Base-by-base conservation (phyloP, 2,113 vertebrate genomes). In the Coturnix japonica region DNA sequence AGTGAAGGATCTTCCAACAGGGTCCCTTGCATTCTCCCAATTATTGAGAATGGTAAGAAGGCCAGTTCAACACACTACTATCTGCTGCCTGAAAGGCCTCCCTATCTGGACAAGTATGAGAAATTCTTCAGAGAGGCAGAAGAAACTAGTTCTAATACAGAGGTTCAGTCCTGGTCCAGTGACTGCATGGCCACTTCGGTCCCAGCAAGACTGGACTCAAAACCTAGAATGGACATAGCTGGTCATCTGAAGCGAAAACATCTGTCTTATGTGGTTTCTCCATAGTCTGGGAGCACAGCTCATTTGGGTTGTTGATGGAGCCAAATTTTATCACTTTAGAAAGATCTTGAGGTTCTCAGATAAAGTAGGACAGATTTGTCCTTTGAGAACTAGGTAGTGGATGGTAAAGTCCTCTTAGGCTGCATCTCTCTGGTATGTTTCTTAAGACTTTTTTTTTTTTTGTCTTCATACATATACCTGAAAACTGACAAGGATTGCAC, bases 11-110 rank as follows among this genome's bases (percentile, higher is more conserved):
- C 98, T 15, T 93, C 97, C 35, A 90, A 75, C 43, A 97, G 93
- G 80, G 83, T 82, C 10, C 99, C 99, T 28, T 99, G 99, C 96
- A 99, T 99, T 95, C 97, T 99, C 85, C 99, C 99, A 3, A 98
- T 99, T 23, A 98, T 99, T 46, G 99, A 99, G 93, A 98, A 99
- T 0, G 99, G 99, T 46, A 97, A 96, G 96, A 99, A 99, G 95
- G 98, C 97, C 74, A 99, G 99, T 95, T 97, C 96, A 25, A 99
- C 99, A 0, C 99, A 99, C 90, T 99, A 99, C 96, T 99, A 99
- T 96, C 98, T 99, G 65, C 96, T 99, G 41, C 98, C 99, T 11
- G 98, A 99, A 95, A 97, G 97, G 41, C 98, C 98, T 2, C 67
- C 98, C 0, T 99, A 98, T 82, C 94, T 98, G 97, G 98, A 99